phyloP scores from a whole-genome alignment of 35 echinoderm and acorn worm species.

The Ptychodera flava region DNA sequence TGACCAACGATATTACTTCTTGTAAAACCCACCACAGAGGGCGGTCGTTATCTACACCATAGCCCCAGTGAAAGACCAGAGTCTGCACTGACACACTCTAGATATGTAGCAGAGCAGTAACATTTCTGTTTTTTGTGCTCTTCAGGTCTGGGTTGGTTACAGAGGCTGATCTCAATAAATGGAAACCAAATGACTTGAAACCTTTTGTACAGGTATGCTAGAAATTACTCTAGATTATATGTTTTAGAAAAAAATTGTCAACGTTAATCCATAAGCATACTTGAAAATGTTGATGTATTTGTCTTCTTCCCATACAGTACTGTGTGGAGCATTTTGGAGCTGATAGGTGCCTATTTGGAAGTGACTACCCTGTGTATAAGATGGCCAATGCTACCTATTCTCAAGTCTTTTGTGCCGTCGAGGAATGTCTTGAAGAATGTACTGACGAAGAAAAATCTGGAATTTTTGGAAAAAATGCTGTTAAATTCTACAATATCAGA shows the following conservation, averaged over 20 bases:
- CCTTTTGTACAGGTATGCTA: conserved; percentile 56
- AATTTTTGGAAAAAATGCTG: conserved; percentile 65
- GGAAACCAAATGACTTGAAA: conserved; percentile 36
- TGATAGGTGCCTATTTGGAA: conserved; percentile 55
- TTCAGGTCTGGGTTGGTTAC: conserved; percentile 69
- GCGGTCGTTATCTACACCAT: too few species aligned
- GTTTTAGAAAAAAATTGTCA: too few species aligned
- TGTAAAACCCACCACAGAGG: too few species aligned
- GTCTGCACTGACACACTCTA: too few species aligned
- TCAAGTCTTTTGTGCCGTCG: conserved; percentile 26
- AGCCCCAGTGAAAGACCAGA: too few species aligned
- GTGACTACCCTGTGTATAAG: conserved; percentile 67
- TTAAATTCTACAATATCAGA: conserved; percentile 56
- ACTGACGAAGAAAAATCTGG: conserved; percentile 48
- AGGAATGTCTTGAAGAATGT: conserved; percentile 53
- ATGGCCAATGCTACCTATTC: conserved; percentile 38
- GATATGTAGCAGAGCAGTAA: too few species aligned
- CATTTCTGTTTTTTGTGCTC: too few species aligned
- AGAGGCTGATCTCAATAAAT: conserved; percentile 35
- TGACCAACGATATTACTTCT: too few species aligned
- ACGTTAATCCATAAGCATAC: too few species aligned
- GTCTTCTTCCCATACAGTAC: conserved; percentile 41
- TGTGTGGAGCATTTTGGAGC: conserved; percentile 64
- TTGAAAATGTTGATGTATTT: too few species aligned
- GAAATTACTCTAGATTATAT: conserved; percentile 8